Evolutionary conservation across 2,113 vertebrate genomes (phyloP), one percentile per base, ranked within the genome.

Genomic region (Lontra canadensis): DNA sequence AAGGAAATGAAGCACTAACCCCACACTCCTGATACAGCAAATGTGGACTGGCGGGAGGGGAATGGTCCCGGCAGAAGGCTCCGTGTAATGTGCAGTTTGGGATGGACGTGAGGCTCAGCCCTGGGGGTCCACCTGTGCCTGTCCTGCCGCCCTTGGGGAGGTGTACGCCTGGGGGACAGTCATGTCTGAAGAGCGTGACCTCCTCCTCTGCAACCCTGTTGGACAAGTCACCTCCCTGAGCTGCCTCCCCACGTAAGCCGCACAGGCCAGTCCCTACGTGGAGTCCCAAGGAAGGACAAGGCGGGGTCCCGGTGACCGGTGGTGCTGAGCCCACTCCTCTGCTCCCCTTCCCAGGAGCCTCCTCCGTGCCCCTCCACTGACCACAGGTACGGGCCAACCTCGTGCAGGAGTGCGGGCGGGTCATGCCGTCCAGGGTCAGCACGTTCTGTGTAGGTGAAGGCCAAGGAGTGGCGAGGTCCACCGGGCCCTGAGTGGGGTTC

Each of bases 341-440:
- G 25, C 29, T 2, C 12, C 29, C 52, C 44, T 61, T 44, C 65
- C 23, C 10, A 31, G 39, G 29, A 44, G 42, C 31, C 12, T 25
- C 42, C 25, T n/a, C 29, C 5, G 0, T 4, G 14, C 3, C 59
- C 25, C 52, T 61, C 52, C 13, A 21, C 55, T 63, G 80, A n/a
- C 29, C 73, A 14, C 73, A n/a, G 4, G 7, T 7, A 42, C 25
- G 1, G 3, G 39, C 69, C 17, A 15, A 4, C 15, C 88, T 49
- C 34, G 6, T 23, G 44, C 74, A 76, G 34, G 23, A 4, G 11
- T 10, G 42, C 55, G 4, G 23, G 23, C 4, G 2, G 57, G 52
- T 25, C 42, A 0, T 2, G 65, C 36, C 11, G 6, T 39, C 12
- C 42, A 0, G 34, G 42, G 13, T 8, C 6, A 25, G 14, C 15